These are phyloP conservation scores for Coenonympha arcania DNA, from an alignment of 2,888 invertebrate species.

Conservation along the genomic window DNA sequence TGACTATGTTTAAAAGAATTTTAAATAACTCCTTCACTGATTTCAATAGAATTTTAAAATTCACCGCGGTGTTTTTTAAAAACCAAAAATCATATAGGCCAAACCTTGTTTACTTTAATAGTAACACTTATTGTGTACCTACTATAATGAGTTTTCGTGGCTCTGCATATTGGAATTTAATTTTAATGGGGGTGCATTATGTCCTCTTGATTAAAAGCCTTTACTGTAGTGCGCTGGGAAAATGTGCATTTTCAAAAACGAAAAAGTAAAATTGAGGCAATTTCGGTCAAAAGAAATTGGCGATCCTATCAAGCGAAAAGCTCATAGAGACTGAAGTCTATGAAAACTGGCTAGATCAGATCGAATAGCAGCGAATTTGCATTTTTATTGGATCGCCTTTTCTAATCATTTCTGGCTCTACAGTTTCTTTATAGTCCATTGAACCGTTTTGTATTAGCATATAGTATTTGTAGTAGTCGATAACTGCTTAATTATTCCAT, in stretches of 20 bases:
- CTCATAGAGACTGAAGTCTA: not conserved
- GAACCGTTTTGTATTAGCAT: not conserved
- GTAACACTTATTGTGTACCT: too few relatives aligned
- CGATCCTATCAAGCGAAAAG: not conserved
- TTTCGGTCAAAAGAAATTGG: not conserved
- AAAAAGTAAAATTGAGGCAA: not conserved
- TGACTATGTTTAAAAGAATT: too few relatives aligned
- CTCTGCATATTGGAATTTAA: too few relatives aligned
- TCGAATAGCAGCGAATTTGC: slow-evolving; percentile 11
- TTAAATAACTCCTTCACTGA: too few relatives aligned
- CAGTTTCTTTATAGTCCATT: not conserved
- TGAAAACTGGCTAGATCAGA: not conserved
- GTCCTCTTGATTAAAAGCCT: not conserved
- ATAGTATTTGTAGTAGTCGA: too few relatives aligned
- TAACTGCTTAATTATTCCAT: too few relatives aligned
- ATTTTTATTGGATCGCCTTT: slow-evolving; percentile 21
- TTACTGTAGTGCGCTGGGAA: not conserved
- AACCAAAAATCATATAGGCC: too few relatives aligned
- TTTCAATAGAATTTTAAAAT: too few relatives aligned
- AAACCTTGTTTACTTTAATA: too few relatives aligned
- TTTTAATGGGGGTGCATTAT: too few relatives aligned
- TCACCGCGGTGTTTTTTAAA: too few relatives aligned
- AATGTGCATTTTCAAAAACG: not conserved
- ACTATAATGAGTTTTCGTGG: not conserved
- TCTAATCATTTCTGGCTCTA: slow-evolving; percentile 13